A percentile compares a stretch with the other conserved stretches of the same genome.
Evolutionary conservation across 2,888 invertebrate genomes (phyloP).

Genomic region (Eustalomyia histrio): DNA sequence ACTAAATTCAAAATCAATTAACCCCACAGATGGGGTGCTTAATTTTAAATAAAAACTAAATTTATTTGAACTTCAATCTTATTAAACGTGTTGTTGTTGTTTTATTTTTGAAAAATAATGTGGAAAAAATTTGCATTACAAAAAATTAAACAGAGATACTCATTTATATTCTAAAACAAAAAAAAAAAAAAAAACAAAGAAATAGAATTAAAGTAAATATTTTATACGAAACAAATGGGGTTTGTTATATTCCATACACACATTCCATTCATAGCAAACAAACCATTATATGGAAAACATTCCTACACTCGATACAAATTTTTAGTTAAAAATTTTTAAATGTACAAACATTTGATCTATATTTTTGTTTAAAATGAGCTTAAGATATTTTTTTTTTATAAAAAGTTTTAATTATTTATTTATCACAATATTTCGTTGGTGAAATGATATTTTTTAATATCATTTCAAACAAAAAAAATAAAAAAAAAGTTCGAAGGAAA

Average conservation of each 20-base stretch:
- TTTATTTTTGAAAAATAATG: not conserved
- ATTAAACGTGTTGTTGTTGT: not conserved
- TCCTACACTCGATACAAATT: not conserved
- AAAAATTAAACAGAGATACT: not conserved
- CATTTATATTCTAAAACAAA: not conserved
- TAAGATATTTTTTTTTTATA: no score
- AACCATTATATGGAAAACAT: not conserved
- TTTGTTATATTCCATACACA: not conserved
- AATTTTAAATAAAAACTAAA: not conserved
- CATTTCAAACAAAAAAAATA: no score
- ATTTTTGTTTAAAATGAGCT: no score
- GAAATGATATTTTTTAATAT: no score
- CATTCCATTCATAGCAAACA: not conserved
- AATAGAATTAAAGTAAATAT: conserved; percentile 7
- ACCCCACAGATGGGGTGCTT: not conserved
- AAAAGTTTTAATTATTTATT: no score
- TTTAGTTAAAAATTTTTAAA: no score
- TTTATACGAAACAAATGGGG: not conserved
- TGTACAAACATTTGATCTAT: no score
- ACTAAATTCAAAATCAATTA: not conserved
- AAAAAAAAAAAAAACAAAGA: not conserved
- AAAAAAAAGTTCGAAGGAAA: no score
- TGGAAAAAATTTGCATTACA: not conserved
- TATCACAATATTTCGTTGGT: no score
- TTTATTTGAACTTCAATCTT: not conserved